Percentiles rank a stretch among this genome's conserved stretches.
These are phyloP conservation scores for Aix galericulata DNA, from an alignment of 2,113 vertebrate genomes.

Conservation along the genomic window DNA sequence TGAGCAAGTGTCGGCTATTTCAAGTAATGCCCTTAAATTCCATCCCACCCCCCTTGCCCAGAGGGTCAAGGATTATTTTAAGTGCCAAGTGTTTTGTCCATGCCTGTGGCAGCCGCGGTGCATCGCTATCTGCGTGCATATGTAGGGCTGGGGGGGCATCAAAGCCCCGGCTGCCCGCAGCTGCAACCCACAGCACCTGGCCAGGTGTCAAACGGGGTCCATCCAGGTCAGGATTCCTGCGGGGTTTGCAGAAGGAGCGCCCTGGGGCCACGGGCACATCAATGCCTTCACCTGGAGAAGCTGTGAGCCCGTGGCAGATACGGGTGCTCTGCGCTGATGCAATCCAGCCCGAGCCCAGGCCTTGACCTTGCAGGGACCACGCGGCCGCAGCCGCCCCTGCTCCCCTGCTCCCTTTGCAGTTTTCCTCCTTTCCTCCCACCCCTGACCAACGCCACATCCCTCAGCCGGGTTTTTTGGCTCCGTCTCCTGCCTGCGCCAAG, in stretches of 20 bases:
- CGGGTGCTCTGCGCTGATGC: neutral
- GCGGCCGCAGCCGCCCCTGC: neutral
- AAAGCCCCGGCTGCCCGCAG: slow-evolving; percentile 4
- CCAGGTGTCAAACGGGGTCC: neutral
- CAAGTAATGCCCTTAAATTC: neutral
- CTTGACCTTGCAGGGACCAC: neutral
- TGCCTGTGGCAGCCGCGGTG: neutral
- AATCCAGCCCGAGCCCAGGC: neutral
- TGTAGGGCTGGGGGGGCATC: slow-evolving; percentile 44
- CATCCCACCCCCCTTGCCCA: neutral
- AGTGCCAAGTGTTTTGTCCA: neutral
- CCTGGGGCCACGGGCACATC: slow-evolving; percentile 1
- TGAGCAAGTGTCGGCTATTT: neutral
- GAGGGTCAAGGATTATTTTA: neutral
- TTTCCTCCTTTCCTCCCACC: rapidly evolving
- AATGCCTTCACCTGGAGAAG: rapidly evolving
- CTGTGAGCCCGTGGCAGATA: neutral
- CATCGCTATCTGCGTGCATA: slow-evolving; percentile 41
- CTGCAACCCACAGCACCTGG: neutral
- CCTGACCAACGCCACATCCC: rapidly evolving
- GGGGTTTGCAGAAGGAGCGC: neutral
- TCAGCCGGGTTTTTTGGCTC: rapidly evolving
- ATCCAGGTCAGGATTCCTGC: neutral
- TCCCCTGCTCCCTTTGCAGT: neutral
- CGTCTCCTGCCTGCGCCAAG: rapidly evolving